Evolutionary conservation across 2,797 vertebrate species (phyloP), one percentile per base, ranked within the genome.

Genomic region (Linurgus olivaceus): DNA sequence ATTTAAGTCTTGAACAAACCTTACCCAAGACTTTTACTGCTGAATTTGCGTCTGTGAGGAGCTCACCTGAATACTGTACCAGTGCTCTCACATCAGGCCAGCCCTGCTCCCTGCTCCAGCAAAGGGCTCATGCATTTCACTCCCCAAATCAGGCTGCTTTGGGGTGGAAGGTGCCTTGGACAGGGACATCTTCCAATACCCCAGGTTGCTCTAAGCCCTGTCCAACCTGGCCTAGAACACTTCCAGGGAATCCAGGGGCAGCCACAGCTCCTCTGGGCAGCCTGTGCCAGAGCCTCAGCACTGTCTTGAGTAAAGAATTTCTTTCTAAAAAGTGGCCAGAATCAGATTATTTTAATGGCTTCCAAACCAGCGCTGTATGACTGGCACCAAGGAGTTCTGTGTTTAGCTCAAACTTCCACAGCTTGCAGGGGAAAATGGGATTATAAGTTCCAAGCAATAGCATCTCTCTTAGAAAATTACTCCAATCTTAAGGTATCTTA

Each of bases 11-110:
- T 68, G 52, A 94, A 59, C 72, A 95, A 92, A 88, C 65, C 86
- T 93, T 88, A 86, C 82, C 16, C 86, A 83, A 96, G 95, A 94
- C 79, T 95, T 96, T 86, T 95, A 95, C 95, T 93, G 95, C 92
- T 90, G 89, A 88, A 92, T 81, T 76, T 35, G 29, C 38, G 73
- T 86, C 93, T 86, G 5, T 44, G 70, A 80, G 61, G 52, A 88
- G 73, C 59, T 54, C 45, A 47, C 11, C 23, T 1, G 1, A 70
- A 33, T 35, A 55, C 73, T 70, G 28, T 37, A 42, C 25, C 50
- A 25, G 48, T 8, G 26, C 8, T 6, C 40, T 79, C 11, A 11
- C 37, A 42, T 7, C 44, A 52, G 77, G 62, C 54, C 28, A 77
- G 55, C 78, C 68, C 70, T 47, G 78, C 83, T 83, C 79, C 61